Evolutionary conservation across 1,140 invertebrate genomes (phyloP).

Genomic region (Ceratina japonica): DNA sequence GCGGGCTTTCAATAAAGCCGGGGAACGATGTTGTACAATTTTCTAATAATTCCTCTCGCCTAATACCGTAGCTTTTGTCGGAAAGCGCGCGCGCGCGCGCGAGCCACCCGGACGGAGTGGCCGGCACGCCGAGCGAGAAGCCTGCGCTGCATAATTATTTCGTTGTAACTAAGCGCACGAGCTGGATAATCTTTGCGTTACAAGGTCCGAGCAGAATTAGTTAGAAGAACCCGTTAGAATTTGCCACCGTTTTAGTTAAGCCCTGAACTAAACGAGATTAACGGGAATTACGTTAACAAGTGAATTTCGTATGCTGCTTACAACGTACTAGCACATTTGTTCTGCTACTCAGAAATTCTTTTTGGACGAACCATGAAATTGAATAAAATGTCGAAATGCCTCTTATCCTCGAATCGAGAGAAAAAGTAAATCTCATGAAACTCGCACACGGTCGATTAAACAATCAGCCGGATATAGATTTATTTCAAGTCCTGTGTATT

Average conservation of each 20-base stretch:
- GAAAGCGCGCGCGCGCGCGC: neutral
- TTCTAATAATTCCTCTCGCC: slow-evolving; percentile 30
- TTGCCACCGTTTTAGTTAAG: neutral
- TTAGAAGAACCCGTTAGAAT: neutral
- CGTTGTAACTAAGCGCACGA: neutral
- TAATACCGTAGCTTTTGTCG: slow-evolving; percentile 14
- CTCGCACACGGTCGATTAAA: slow-evolving; percentile 6
- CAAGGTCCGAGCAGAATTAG: neutral
- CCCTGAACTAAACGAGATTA: neutral
- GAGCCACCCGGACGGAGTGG: too few relatives aligned
- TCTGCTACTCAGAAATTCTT: neutral
- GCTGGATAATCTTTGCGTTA: slow-evolving; percentile 1
- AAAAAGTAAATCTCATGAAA: too few relatives aligned
- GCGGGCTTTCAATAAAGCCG: slow-evolving; percentile 6
- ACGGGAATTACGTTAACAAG: neutral
- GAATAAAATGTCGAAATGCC: too few relatives aligned
- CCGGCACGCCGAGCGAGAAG: too few relatives aligned
- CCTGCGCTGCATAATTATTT: slow-evolving; percentile 25
- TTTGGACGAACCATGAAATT: neutral
- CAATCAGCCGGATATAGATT: neutral
- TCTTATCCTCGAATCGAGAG: too few relatives aligned
- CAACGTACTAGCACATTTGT: too few relatives aligned
- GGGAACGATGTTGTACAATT: slow-evolving; percentile 23
- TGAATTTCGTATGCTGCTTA: neutral
- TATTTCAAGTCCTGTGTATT: neutral